Percentiles rank a stretch among this genome's conserved stretches.
Conservation (phyloP, 37 sponge, comb jelly and placozoan species). For the Chondrilla cf. caribensis region DNA sequence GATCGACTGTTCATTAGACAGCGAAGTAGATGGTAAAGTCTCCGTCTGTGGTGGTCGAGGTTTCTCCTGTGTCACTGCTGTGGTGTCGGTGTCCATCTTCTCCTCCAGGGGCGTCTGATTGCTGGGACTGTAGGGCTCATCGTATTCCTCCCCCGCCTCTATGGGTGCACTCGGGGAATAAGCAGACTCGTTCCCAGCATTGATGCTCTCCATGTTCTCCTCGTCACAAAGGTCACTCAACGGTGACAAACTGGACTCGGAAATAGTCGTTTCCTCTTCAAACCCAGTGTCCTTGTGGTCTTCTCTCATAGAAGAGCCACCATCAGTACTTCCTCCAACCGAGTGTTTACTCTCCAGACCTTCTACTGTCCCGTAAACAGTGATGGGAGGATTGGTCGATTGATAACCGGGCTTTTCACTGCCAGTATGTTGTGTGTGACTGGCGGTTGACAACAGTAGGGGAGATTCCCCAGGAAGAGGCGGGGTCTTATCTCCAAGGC, state of each 20-base stretch:
- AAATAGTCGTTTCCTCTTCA: conserved; percentile 2
- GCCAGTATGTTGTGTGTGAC: not conserved
- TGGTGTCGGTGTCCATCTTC: not conserved
- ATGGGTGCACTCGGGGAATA: conserved; percentile 21
- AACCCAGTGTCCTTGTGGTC: not conserved
- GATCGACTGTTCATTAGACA: not conserved
- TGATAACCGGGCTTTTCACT: not conserved
- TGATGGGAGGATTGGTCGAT: not conserved
- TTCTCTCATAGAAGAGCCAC: not conserved
- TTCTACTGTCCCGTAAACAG: not conserved
- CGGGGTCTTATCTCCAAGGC: conserved; percentile 36
- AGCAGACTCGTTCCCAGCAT: not conserved
- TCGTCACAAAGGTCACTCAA: not conserved
- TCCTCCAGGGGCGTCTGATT: not conserved
- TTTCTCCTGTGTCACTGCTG: not conserved
- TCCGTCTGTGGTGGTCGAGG: not conserved
- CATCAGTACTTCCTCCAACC: not conserved
- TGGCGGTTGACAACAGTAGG: not conserved
- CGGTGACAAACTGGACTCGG: conserved; percentile 21
- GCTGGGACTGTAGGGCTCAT: conserved; percentile 18
- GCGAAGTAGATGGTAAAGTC: not conserved
- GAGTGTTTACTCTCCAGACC: not conserved
- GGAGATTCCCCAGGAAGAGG: conserved; percentile 7
- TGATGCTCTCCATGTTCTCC: not conserved
- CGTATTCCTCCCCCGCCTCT: not conserved